Evolutionary conservation across 1,140 invertebrate species (phyloP).

Genomic region (Bathynomus jamesi): DNA sequence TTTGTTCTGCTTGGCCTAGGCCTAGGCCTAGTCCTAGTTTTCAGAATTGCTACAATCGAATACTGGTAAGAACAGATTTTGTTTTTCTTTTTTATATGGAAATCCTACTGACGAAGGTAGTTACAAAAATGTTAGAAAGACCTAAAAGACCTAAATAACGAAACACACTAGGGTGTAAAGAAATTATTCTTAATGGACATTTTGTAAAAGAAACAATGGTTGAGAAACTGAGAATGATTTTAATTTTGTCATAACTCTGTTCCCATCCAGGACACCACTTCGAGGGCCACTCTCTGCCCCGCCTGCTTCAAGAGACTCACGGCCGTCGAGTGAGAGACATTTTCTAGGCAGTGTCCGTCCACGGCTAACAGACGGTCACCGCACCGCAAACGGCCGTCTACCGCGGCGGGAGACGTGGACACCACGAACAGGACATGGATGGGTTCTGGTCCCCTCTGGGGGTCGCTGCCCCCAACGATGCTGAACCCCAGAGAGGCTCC

Average conservation of each 20-base stretch:
- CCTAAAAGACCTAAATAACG: too few species aligned
- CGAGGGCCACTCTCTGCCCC: conserved; percentile 46
- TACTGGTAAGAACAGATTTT: too few species aligned
- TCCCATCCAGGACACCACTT: conserved; percentile 45
- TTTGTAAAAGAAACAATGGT: too few species aligned
- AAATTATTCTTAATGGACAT: too few species aligned
- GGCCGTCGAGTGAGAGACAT: conserved; percentile 46
- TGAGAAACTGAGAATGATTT: too few species aligned
- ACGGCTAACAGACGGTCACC: conserved; percentile 49
- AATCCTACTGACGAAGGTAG: too few species aligned
- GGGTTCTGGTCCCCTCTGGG: conserved; percentile 43
- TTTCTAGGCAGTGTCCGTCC: conserved; percentile 46
- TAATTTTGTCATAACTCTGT: conserved; percentile 42
- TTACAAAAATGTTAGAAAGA: too few species aligned
- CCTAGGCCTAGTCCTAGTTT: too few species aligned
- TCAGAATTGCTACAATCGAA: too few species aligned
- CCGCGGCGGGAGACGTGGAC: conserved; percentile 46
- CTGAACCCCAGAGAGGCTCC: conserved; percentile 47
- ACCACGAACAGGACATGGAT: conserved; percentile 50
- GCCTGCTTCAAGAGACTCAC: conserved; percentile 47
- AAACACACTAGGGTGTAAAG: too few species aligned
- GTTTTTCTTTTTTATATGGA: too few species aligned
- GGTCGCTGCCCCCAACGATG: conserved; percentile 49
- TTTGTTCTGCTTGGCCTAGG: too few species aligned
- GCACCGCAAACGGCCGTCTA: conserved; percentile 45